Evolutionary conservation across 2,888 invertebrate genomes (phyloP), one percentile per base, ranked within the genome.

Genomic region (Phania funesta): DNA sequence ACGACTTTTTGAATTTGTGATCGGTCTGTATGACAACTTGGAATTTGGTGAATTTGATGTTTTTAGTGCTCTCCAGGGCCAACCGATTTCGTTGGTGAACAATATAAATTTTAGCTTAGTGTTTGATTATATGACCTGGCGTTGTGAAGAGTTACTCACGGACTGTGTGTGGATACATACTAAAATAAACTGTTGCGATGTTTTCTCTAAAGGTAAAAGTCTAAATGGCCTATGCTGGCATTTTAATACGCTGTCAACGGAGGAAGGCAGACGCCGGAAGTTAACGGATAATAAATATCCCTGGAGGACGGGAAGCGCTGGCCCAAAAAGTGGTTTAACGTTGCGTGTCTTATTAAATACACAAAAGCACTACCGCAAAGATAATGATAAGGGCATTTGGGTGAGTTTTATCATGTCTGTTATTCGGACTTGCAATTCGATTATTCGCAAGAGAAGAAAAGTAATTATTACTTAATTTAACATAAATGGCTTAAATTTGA

Each of bases 191-290:
- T 92, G 92, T 82, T 92, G 92, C 83, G 89, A 91, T 11, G 87
- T 91, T 32, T 92, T 92, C 80, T 89, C 90, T 6, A 86, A 88
- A 50, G 90, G 91, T 38, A 90, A 88, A 79, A 91, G 91, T 29
- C 91, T 92, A 82, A 89, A 89, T 74, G 92, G 92, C 0, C 85
- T 91, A 9, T 92, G 92, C 77, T 92, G 91, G 88, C 86, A 92
- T 0, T 92, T 92, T 84, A 92, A 92, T 86, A 90, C 92, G 0
- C 86, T 90, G 11, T 87, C 90, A 46, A 88, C 87, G 1, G 85
- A 80, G 0, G 87, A 87, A 9, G 88, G 87, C 1, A 84, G 82
- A 18, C 84, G 83, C 5, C 87, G 84, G 85, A 83, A 86, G 38
- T 75, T 83, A 2, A 13, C 77, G 2, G 88, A 88, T 84, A 82